These are phyloP conservation scores for Cassiopea xamachana DNA, from an alignment of 30 jellyfish, hydroid and myxozoan species.

Conservation along the genomic window DNA sequence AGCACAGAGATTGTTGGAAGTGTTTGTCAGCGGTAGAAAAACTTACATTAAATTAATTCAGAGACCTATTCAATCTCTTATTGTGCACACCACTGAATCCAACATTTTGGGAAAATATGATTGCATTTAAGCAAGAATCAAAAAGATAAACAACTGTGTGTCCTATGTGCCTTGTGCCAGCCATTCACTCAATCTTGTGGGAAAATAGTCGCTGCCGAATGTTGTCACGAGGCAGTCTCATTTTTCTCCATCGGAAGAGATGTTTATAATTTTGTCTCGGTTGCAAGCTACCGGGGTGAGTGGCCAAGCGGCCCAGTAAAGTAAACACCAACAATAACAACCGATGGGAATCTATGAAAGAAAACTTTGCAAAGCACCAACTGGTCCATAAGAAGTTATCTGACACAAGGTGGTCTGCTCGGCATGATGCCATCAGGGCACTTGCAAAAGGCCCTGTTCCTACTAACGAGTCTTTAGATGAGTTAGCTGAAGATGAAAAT, in stretches of 20 bases:
- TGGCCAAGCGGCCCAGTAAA: no score
- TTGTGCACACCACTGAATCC: no score
- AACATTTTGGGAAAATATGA: no score
- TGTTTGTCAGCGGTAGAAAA: no score
- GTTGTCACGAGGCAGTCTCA: constrained; percentile 70
- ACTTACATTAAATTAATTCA: no score
- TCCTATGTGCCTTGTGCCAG: not conserved
- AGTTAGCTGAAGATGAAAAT: not conserved
- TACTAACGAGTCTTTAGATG: constrained; percentile 46
- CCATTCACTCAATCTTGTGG: constrained; percentile 59
- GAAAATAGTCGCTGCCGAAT: constrained; percentile 65
- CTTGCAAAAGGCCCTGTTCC: not conserved
- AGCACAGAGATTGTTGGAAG: no score
- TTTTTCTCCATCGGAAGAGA: constrained; percentile 65
- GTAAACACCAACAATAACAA: no score
- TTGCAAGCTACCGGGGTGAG: constrained; percentile 39
- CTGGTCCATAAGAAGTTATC: constrained; percentile 69
- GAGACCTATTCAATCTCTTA: no score
- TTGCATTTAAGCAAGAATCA: no score
- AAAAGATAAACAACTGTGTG: no score
- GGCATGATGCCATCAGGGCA: no score
- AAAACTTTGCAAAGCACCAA: constrained; percentile 56
- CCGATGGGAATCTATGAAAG: not conserved
- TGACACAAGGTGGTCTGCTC: constrained; percentile 12
- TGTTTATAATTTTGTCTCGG: constrained; percentile 50